Evolutionary conservation across 2,888 invertebrate genomes (phyloP), one percentile per base, ranked within the genome.

Genomic region (Tupiocoris notatus): DNA sequence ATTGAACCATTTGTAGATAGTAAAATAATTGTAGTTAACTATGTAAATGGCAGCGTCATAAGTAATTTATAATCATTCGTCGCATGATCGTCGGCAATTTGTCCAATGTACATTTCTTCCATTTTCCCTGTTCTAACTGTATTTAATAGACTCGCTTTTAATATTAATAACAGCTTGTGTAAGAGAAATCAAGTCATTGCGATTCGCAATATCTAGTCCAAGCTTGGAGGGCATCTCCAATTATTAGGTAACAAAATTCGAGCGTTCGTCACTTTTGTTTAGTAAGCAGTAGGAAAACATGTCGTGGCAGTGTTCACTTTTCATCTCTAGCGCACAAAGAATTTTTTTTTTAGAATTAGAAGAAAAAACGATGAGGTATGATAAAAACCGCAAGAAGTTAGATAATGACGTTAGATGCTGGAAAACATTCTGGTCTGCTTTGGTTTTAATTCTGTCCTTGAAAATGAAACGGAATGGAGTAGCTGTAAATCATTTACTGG

Each of bases 201-300:
- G 59, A 61, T 39, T 61, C n/a, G 76, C 76, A 76, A 68, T 68
- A 76, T 76, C 76, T 76, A 76, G 76, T 76, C 76, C 66, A 75
- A 75, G 17, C 65, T 58, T 24, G 66, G 66, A 65, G 59, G 62
- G 70, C 54, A 70, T 70, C 70, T 70, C 70, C 70, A 18, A 67
- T 56, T 67, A 39, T 39, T 39, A 39, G 39, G 39, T 39, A 39
- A 39, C 39, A 12, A 39, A 39, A 39, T 39, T 39, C 39, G 39
- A 39, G 39, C 39, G 39, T 39, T 39, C 39, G 39, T 39, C 39
- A 12, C 12, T 39, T 7, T 39, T 39, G 39, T 39, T 39, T 39
- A 67, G 56, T 22, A 21, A 67, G 21, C 22, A 1, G 23, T 67
- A 66, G 54, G 17, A 21, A 67, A 57, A 67, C 3, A 39, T 12